Evolutionary conservation across 2,113 vertebrate species (phyloP), one percentile per base, ranked within the genome.

Genomic region (Chinchilla lanigera): DNA sequence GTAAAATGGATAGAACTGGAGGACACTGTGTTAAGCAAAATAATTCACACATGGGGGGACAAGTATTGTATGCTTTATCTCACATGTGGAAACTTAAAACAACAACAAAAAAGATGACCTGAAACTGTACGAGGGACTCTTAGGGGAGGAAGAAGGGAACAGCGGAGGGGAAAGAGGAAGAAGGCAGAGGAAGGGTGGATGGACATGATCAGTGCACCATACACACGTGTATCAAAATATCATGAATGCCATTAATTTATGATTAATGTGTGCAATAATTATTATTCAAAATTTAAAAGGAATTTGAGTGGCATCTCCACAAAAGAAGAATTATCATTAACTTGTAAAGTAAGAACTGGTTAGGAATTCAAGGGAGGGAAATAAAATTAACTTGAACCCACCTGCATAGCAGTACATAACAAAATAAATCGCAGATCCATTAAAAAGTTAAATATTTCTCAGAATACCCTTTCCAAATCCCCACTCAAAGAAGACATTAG

Each of bases 361-460:
- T 88, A 71, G 16, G 5, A 91, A 60, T 84, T 91, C 83, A 60
- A 84, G n/a, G 33, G 33, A 93, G 13, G 44, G 26, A 77, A 69
- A 41, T 71, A 84, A 91, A 95, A 88, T 91, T 84, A 84, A 90
- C 71, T 94, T 87, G 84, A 44, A 77, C 5, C 3, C 11, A 80
- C 35, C 8, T 28, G 44, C 20, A 38, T 78, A 33, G 69, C 71
- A 58, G 14, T 35, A 14, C 60, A 54, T 26, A 56, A 84, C 22
- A 93, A 84, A 77, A 91, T 61, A 90, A 88, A 87, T 80, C 7
- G 54, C 52, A 89, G 71, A 86, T 67, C 56, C 22, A 67, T 44
- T 73, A 67, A 92, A 95, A 94, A 82, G 9, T 89, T 89, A 86
- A 73, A 67, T 80, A 84, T 56, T 93, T 93, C 89, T 89, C 3